Evolutionary conservation across 2,113 vertebrate species (phyloP).

Genomic region (Panthera uncia): DNA sequence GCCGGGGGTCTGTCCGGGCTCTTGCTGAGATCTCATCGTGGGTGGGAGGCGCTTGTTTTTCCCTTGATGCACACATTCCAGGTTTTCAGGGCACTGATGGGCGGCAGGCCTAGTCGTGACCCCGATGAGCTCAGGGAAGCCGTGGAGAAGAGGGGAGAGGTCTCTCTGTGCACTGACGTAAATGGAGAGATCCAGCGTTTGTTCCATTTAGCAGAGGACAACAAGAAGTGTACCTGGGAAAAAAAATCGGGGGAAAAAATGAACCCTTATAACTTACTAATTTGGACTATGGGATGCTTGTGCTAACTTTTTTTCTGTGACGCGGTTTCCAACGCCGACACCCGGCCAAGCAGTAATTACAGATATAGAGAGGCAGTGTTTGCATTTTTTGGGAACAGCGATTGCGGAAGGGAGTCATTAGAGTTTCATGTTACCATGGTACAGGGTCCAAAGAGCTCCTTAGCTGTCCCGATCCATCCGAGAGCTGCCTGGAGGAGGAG

Average conservation of each 20-base stretch:
- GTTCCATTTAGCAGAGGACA: neutral
- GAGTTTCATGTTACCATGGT: neutral
- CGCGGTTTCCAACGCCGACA: neutral
- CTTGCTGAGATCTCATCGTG: neutral
- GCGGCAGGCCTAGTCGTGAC: rapidly evolving
- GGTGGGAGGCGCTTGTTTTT: neutral
- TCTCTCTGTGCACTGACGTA: neutral
- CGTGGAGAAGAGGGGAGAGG: no score
- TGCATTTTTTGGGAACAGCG: neutral
- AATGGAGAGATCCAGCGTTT: neutral
- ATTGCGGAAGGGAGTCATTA: neutral
- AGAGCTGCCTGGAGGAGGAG: neutral
- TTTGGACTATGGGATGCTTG: neutral
- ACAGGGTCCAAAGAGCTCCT: neutral
- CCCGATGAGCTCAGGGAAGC: neutral
- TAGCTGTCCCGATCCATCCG: neutral
- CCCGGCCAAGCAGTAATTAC: neutral
- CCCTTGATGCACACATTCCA: neutral
- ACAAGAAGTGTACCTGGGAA: neutral
- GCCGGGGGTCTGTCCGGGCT: neutral
- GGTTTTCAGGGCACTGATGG: neutral
- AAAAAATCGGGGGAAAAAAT: neutral
- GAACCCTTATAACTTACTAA: neutral
- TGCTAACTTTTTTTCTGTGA: neutral
- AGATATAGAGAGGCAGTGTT: neutral